Base-by-base conservation (phyloP, 2,888 invertebrate species). In the Magallana nippona region DNA sequence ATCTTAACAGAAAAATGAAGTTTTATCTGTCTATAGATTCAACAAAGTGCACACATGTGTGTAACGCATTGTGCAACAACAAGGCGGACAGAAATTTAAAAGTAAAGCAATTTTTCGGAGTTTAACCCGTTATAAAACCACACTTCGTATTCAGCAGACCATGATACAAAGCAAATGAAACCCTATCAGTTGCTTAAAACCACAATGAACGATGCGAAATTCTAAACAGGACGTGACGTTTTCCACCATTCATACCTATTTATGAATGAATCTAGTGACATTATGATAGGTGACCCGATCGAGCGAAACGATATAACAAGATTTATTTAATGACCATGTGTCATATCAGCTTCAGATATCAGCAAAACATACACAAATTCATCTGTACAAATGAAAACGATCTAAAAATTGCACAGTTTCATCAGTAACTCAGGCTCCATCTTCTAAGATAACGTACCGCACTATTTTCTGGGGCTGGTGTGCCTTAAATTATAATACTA, bases 161-260 rank as follows among this genome's bases (percentile, higher is more conserved):
- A 71, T 15, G 27, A 15, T 71, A 15, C 5, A 15, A 15, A 32
- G 71, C 32, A 27, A 27, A 71, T 71, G 71, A 13, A 71, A 71
- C 71, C 71, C 27, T 27, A 71, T 71, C 71, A 71, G 13, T 32
- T 32, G 10, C 71, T 27, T 27, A 71, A 71, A 44, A 8, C 19
- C 32, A 19, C 19, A 19, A 71, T 22, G 19, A 77, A 77, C n/a
- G 81, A 55, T 19, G 55, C n/a, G 82, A 82, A 82, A 82, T 71
- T 32, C 78, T n/a, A 81, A 78, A 84, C 84, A 77, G 84, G 82
- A 81, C 84, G 78, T 60, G 84, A 77, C 79, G 81, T 60, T 62
- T 83, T 81, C 22, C 19, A 81, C 80, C 83, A 89, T 88, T 89
- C 89, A 88, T 85, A 63, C 58, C 82, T 81, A 84, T 87, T 88